Conservation (phyloP, 2,113 vertebrate species). For the Illadopsis cleaveri region DNA sequence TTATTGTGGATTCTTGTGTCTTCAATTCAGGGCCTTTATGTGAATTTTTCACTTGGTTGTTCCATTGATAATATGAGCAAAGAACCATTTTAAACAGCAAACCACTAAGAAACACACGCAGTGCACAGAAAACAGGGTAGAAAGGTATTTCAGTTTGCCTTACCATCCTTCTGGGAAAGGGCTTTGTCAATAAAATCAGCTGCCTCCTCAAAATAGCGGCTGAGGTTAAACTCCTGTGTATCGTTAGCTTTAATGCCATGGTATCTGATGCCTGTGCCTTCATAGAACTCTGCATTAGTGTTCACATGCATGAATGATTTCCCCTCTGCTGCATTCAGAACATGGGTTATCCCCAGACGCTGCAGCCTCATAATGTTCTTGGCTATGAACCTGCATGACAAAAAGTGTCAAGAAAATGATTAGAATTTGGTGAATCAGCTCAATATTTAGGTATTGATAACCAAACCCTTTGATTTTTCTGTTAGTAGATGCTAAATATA, state of each 20-base stretch:
- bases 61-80: neutral
- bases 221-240: slow-evolving; percentile 91
- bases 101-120: neutral
- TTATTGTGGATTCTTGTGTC: neutral
- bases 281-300: slow-evolving; percentile 92
- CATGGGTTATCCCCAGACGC: slow-evolving; percentile 91
- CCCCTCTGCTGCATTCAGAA: slow-evolving; percentile 95
- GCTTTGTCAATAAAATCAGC: slow-evolving; percentile 95
- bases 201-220: slow-evolving; percentile 93
- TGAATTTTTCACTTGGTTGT: neutral
- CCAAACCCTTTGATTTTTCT: neutral
- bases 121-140: neutral
- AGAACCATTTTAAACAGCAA: neutral
- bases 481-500: neutral
- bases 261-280: slow-evolving; percentile 91
- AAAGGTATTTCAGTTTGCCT: slow-evolving; percentile 54
- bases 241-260: slow-evolving; percentile 94
- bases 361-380: slow-evolving; percentile 90
- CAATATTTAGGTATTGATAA: neutral
- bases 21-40: neutral
- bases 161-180: slow-evolving; percentile 90
- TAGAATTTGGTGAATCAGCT: neutral
- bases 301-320: slow-evolving; percentile 99
- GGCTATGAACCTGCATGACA: slow-evolving; percentile 85
- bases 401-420: neutral